These are phyloP conservation scores for Aphaenogaster rudis DNA, from an alignment of 1,140 invertebrate genomes.

Conservation along the genomic window DNA sequence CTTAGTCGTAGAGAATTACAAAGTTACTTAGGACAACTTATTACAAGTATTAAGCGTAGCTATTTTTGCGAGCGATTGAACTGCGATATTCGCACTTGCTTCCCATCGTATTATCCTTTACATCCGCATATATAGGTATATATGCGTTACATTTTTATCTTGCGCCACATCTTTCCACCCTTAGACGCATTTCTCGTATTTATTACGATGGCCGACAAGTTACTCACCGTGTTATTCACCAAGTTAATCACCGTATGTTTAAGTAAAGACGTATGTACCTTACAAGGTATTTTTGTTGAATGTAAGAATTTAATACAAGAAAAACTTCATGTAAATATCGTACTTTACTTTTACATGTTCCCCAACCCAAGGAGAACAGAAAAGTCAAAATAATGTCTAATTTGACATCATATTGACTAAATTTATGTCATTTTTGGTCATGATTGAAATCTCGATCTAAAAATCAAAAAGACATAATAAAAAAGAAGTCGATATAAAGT, in stretches of 20 bases:
- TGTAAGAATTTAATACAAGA: constrained; percentile 72
- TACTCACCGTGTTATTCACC: background rate
- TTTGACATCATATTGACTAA: too few relatives aligned
- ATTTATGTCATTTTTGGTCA: too few relatives aligned
- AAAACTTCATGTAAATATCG: constrained; percentile 27
- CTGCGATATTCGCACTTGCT: constrained; percentile 32
- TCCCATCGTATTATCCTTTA: constrained; percentile 50
- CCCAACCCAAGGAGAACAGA: background rate
- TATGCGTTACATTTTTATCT: constrained; percentile 90
- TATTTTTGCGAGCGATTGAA: constrained; percentile 32
- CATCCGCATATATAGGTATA: background rate
- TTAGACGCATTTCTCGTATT: constrained; percentile 56
- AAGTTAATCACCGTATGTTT: constrained; percentile 38
- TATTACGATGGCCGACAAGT: constrained; percentile 53
- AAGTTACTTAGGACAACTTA: constrained; percentile 69
- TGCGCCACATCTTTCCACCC: constrained; percentile 32
- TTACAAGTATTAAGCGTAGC: constrained; percentile 68
- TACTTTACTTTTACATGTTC: background rate
- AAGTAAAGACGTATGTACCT: constrained; percentile 32
- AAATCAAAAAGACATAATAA: too few relatives aligned
- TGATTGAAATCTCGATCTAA: too few relatives aligned
- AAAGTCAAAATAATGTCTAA: too few relatives aligned
- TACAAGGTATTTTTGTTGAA: constrained; percentile 70
- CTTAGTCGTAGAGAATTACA: constrained; percentile 67
- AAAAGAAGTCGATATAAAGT: too few relatives aligned